Evolutionary conservation across 2,888 invertebrate genomes (phyloP).

Genomic region (Liopterus haemorrhoidalis): DNA sequence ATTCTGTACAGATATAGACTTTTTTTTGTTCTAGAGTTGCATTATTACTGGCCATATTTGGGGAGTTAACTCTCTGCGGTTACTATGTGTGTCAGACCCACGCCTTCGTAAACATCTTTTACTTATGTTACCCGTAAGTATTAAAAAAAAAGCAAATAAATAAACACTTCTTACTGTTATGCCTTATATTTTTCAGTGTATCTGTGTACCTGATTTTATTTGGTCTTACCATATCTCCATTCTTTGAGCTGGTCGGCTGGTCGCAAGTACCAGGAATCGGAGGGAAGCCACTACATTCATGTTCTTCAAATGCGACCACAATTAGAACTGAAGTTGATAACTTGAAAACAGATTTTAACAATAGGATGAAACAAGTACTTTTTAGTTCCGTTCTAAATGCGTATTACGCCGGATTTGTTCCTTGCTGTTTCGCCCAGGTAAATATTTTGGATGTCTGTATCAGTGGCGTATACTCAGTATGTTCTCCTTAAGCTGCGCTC

Average conservation of each 20-base stretch:
- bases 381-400: constrained; percentile 72
- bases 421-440: constrained; percentile 85
- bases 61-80: constrained; percentile 61
- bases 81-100: constrained; percentile 69
- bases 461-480: no score
- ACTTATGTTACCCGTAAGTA: constrained; percentile 87
- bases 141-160: constrained; percentile 14
- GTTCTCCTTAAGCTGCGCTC: constrained; percentile 5
- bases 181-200: constrained; percentile 50
- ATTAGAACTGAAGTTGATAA: constrained; percentile 80
- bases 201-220: constrained; percentile 76
- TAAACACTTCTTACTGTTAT: constrained; percentile 7
- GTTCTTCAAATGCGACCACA: constrained; percentile 63
- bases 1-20: no score
- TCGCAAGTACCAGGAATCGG: constrained; percentile 45
- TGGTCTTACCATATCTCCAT: constrained; percentile 69
- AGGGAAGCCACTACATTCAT: constrained; percentile 68
- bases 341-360: constrained; percentile 81
- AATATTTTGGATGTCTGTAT: constrained; percentile 29
- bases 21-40: constrained; percentile 52
- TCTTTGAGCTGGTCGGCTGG: constrained; percentile 58
- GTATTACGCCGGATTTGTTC: constrained; percentile 84
- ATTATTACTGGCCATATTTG: constrained; percentile 56
- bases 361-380: constrained; percentile 80
- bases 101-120: constrained; percentile 72